Conservation (phyloP, 2,113 vertebrate species). For the Speoplatyrhinus poulsoni region DNA sequence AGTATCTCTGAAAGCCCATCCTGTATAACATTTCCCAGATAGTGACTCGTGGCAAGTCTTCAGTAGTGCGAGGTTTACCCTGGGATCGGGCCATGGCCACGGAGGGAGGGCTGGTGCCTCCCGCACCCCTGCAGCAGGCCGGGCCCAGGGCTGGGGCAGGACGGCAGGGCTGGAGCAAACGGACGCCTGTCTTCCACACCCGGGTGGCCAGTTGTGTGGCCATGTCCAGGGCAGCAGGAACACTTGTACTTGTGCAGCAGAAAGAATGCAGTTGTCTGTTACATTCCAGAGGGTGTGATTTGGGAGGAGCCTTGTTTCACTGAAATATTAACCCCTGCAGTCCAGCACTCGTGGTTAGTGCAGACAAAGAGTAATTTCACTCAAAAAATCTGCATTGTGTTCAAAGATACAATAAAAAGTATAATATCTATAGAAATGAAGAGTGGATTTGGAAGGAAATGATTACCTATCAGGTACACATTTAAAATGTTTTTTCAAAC, state of each 20-base stretch:
- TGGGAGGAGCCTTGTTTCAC: slow-evolving; percentile 39
- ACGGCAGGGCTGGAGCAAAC: slow-evolving; percentile 1
- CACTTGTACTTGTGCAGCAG: slow-evolving; percentile 5
- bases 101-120: slow-evolving; percentile 12
- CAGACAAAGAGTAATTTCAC: not conserved
- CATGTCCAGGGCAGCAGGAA: slow-evolving; percentile 38
- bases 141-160: not conserved
- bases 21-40: slow-evolving; percentile 58
- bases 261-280: slow-evolving; percentile 10
- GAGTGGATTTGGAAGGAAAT: too few relatives aligned
- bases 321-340: slow-evolving; percentile 50
- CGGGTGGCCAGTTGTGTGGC: slow-evolving; percentile 30
- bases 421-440: too few relatives aligned
- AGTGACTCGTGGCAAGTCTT: slow-evolving; percentile 62
- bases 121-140: slow-evolving; percentile 1
- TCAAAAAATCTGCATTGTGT: not conserved
- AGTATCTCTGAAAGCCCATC: slow-evolving; percentile 65
- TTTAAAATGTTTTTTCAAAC: too few relatives aligned
- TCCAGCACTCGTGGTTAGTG: not conserved
- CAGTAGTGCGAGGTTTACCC: slow-evolving; percentile 39
- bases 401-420: too few relatives aligned
- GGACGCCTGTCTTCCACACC: not conserved
- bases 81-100: slow-evolving; percentile 10
- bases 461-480: too few relatives aligned
- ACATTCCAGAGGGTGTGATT: slow-evolving; percentile 1